Evolutionary conservation across 1,140 invertebrate species (phyloP), one percentile per base, ranked within the genome.

Genomic region (Bombus pascuorum): DNA sequence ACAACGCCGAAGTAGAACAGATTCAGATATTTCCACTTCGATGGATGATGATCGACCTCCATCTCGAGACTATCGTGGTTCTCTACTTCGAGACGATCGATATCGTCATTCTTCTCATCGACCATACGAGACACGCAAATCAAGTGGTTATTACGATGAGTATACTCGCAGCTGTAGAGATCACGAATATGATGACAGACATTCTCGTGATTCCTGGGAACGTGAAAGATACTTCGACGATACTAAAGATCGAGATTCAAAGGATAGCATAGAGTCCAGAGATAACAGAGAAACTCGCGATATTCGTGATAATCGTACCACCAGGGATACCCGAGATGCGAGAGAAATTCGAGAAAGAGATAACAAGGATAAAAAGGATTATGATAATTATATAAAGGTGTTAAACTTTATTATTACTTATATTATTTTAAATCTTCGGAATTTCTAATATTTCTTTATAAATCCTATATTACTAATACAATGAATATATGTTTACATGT

Each of bases 101-200:
- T 94, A 93, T 34, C 93, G 93, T 42, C 91, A 92, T 84, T 88
- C 92, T 44, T 90, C 91, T 32, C 92, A 93, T 78, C 89, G 93
- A 80, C 73, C 89, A 0, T 94, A 93, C 44, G 94, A 95, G 10
- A 89, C 88, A 42, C 92, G 94, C n/a, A 94, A 94, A 32, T 73
- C 92, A 1, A 90, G 87, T n/a, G 89, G 91, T 18, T 94, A 95
- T 75, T 94, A 95, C 39, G 94, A 95, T 25, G 95, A 95, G 42
- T 95, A 94, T 62, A 75, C 59, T 73, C 92, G 94, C 74, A 91
- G 91, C 68, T 94, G 93, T 78, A 94, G 94, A 77, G 94, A 95
- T 65, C 94, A 94, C 57, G 94, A 95, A 3, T 94, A 94, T 59
- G 94, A 95, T 22, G 93, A 94, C 18, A 92, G 94, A 68, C 94